Percentiles rank a stretch among this genome's conserved stretches.
These are phyloP conservation scores for Lithophane leautieri DNA, from an alignment of 2,888 invertebrate genomes.

Conservation along the genomic window DNA sequence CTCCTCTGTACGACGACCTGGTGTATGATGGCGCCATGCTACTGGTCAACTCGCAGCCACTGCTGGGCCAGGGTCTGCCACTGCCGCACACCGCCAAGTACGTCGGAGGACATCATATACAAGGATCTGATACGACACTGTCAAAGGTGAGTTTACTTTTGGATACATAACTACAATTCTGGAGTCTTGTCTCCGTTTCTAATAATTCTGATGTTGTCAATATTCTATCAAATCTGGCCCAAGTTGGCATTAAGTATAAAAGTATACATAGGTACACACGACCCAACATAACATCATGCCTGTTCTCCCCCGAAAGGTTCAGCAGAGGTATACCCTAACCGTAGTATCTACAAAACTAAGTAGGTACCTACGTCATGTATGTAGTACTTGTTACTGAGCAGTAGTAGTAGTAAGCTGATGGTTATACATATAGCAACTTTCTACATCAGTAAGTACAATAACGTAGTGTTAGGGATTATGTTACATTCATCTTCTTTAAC, in stretches of 20 bases:
- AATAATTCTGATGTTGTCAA: slow-evolving; percentile 5
- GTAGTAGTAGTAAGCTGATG: not conserved
- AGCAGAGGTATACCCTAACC: too few species aligned
- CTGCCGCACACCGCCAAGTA: slow-evolving; percentile 75
- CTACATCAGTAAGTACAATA: not conserved
- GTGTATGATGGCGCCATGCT: slow-evolving; percentile 74
- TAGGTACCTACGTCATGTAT: not conserved
- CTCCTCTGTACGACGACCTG: slow-evolving; percentile 72
- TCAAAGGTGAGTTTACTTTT: slow-evolving; percentile 67
- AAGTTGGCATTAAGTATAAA: not conserved
- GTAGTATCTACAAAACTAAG: not conserved
- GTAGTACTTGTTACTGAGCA: not conserved
- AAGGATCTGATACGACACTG: slow-evolving; percentile 61
- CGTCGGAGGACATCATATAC: slow-evolving; percentile 78
- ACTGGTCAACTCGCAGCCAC: slow-evolving; percentile 77
- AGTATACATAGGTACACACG: not conserved
- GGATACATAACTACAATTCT: not conserved
- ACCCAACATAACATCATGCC: too few species aligned
- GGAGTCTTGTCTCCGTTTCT: not conserved
- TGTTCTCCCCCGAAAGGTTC: too few species aligned
- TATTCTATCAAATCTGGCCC: not conserved
- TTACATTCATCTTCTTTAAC: not conserved
- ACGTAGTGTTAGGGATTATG: not conserved
- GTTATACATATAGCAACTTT: not conserved
- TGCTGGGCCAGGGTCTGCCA: slow-evolving; percentile 73